These are phyloP conservation scores for Phymastichus coffea DNA, from an alignment of 1,140 invertebrate species.

Conservation along the genomic window DNA sequence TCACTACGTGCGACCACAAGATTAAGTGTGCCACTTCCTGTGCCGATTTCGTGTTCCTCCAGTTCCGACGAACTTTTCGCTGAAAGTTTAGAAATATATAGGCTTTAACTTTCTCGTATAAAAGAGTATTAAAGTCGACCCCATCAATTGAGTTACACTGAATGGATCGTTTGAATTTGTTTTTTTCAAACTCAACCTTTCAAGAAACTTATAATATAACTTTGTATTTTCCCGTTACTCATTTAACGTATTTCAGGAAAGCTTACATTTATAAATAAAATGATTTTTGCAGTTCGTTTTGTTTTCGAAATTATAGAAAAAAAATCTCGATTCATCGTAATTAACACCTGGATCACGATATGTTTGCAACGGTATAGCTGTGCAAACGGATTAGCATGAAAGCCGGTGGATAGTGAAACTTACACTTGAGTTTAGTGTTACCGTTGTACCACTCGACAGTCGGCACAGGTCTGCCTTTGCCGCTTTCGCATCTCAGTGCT, in stretches of 20 bases:
- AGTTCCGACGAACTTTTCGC: constrained; percentile 47
- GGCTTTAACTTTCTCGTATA: neutral
- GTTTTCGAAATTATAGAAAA: no score
- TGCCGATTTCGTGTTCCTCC: constrained; percentile 62
- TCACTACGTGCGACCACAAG: constrained; percentile 74
- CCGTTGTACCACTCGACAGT: constrained; percentile 76
- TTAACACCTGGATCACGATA: no score
- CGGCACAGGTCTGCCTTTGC: constrained; percentile 75
- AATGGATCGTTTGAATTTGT: neutral
- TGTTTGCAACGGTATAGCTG: no score
- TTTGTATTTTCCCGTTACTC: no score
- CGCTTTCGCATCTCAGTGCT: constrained; percentile 69
- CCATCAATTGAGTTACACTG: neutral
- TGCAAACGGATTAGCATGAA: neutral
- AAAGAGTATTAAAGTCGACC: neutral
- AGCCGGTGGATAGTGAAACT: constrained; percentile 43
- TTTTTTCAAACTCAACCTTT: neutral
- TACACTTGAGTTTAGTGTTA: constrained; percentile 66
- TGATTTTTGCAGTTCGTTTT: no score
- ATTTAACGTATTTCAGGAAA: no score
- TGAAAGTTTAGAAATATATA: constrained; percentile 35
- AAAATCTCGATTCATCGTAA: no score
- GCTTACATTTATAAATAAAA: no score
- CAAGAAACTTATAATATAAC: no score
- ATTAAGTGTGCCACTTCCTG: constrained; percentile 63